A percentile compares a stretch with the other conserved stretches of the same genome.
phyloP scores from a whole-genome alignment of 2,113 vertebrate genomes.

The Vidua chalybeata region DNA sequence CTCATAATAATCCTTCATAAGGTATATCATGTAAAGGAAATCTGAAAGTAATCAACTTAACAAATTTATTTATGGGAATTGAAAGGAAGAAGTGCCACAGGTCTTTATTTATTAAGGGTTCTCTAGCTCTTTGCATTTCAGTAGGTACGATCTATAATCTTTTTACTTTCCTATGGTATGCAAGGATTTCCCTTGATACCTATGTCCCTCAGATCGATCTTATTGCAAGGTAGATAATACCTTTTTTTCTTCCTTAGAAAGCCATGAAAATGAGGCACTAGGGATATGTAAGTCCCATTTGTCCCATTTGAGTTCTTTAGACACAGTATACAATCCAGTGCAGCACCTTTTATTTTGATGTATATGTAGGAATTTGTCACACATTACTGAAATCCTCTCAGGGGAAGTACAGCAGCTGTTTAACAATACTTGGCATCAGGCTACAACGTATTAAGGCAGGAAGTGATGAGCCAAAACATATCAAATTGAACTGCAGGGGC shows the following conservation, averaged over 20 bases:
- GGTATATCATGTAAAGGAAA: not conserved
- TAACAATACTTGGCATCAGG: conserved; percentile 45
- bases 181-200: not conserved
- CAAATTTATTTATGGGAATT: not conserved
- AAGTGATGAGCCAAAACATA: conserved; percentile 66
- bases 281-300: not conserved
- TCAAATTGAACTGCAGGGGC: conserved; percentile 39
- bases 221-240: not conserved
- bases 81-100: not conserved
- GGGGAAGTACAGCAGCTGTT: conserved; percentile 44
- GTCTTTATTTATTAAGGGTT: not conserved
- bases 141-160: not conserved
- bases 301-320: conserved; percentile 2
- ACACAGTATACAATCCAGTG: not conserved
- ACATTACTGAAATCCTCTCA: conserved; percentile 37
- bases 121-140: not conserved
- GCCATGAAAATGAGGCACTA: not conserved
- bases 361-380: conserved; percentile 45
- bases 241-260: not conserved
- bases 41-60: not conserved
- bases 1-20: not conserved
- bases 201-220: not conserved
- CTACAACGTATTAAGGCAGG: conserved; percentile 21
- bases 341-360: not conserved
- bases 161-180: not conserved